A percentile compares a stretch with the other conserved stretches of the same genome.
phyloP scores from a whole-genome alignment of 2,113 vertebrate species.

The Chamaea fasciata region DNA sequence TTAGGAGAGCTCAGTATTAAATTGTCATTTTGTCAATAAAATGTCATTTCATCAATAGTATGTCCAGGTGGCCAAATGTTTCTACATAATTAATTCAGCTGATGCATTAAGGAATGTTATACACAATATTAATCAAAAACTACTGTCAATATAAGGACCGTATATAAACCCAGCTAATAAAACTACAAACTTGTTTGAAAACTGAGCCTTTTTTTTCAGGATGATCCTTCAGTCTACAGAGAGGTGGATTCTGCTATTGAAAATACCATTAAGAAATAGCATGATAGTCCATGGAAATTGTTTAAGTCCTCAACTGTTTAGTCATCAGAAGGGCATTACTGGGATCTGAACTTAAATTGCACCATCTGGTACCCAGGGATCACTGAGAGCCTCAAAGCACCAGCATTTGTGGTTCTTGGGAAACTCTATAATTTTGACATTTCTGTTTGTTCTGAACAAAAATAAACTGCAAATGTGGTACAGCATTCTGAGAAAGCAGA shows the following conservation, averaged over 20 bases:
- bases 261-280: slow-evolving; percentile 38
- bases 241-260: not conserved
- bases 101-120: slow-evolving; percentile 73
- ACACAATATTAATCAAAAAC: slow-evolving; percentile 73
- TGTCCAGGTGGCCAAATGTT: slow-evolving; percentile 33
- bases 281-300: not conserved
- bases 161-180: slow-evolving; percentile 46
- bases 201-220: not conserved
- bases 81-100: slow-evolving; percentile 74
- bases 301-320: not conserved
- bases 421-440: not conserved
- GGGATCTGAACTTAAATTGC: not conserved
- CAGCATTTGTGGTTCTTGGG: not conserved
- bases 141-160: slow-evolving; percentile 37
- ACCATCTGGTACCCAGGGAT: not conserved
- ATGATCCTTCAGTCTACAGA: not conserved
- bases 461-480: not conserved
- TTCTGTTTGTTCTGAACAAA: not conserved
- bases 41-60: slow-evolving; percentile 66
- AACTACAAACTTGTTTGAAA: slow-evolving; percentile 12
- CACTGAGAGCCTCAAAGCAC: not conserved
- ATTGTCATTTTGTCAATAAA: slow-evolving; percentile 76
- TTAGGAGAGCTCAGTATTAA: slow-evolving; percentile 62
- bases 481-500: not conserved
- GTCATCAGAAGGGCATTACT: not conserved